These are phyloP conservation scores for Nothobranchius furzeri DNA, from an alignment of 2,113 vertebrate species.

Conservation along the genomic window DNA sequence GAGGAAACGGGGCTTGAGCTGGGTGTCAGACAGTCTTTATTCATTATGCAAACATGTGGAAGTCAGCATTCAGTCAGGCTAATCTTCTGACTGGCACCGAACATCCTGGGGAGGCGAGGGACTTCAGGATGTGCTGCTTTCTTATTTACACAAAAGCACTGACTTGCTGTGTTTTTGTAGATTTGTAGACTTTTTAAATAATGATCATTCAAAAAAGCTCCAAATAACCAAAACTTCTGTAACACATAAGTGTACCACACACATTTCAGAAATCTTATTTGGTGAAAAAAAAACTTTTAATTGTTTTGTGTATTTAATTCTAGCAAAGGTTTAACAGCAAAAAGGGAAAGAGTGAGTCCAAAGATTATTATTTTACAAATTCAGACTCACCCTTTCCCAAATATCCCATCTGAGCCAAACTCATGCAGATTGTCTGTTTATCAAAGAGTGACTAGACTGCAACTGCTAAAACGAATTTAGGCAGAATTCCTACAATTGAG, in stretches of 20 bases:
- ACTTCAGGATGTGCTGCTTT: slow-evolving; percentile 24
- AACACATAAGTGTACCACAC: no score
- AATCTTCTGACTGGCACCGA: slow-evolving; percentile 48
- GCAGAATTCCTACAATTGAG: background rate
- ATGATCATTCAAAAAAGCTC: no score
- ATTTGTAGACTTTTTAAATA: no score
- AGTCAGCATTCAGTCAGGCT: slow-evolving; percentile 54
- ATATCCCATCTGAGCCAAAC: background rate
- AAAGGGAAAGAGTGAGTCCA: background rate
- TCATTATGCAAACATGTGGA: slow-evolving; percentile 51
- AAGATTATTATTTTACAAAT: background rate
- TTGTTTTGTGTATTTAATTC: no score
- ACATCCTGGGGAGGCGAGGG: slow-evolving; percentile 21
- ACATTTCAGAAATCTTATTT: no score
- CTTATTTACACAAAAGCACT: slow-evolving; percentile 12
- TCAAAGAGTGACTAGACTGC: background rate
- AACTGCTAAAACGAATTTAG: background rate
- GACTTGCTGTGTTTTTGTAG: background rate
- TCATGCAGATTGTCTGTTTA: background rate
- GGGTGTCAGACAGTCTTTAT: slow-evolving; percentile 67
- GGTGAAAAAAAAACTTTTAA: no score
- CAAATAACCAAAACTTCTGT: no score
- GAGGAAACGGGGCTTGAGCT: slow-evolving; percentile 59
- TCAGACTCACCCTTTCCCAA: background rate
- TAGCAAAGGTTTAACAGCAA: background rate